Evolutionary conservation across 2,113 vertebrate species (phyloP).

Genomic region (Riparia riparia): DNA sequence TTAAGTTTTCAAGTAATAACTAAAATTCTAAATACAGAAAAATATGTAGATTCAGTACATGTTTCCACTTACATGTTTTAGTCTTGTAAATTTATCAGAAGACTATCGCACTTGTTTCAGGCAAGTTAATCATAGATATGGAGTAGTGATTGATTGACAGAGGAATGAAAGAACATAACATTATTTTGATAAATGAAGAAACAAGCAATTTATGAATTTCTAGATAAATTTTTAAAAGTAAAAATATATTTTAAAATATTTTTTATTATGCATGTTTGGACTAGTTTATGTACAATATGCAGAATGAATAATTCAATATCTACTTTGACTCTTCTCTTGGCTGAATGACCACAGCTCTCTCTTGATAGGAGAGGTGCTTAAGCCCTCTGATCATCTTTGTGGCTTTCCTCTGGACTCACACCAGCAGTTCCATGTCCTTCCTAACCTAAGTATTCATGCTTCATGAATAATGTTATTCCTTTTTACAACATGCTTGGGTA

Average conservation of each 20-base stretch:
- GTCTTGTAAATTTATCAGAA: background rate
- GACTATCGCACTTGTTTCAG: background rate
- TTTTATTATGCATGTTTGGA: background rate
- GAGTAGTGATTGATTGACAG: background rate
- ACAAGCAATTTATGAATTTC: background rate
- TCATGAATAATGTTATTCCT: background rate
- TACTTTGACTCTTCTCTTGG: background rate
- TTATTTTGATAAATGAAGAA: background rate
- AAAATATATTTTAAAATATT: background rate
- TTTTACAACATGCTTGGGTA: background rate
- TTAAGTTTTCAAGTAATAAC: background rate
- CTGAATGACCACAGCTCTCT: background rate
- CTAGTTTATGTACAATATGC: background rate
- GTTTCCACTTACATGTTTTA: background rate
- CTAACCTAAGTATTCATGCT: background rate
- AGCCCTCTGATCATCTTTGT: background rate
- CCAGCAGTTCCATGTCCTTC: background rate
- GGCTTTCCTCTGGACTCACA: background rate
- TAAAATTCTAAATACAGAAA: background rate
- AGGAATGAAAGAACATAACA: background rate
- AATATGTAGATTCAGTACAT: background rate
- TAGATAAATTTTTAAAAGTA: background rate
- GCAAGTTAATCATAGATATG: background rate
- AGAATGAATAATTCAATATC: background rate
- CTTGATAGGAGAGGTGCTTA: background rate